A percentile compares a stretch with the other conserved stretches of the same genome.
phyloP scores from a whole-genome alignment of 64 coral and sea anemone genomes.

The Pachyseris speciosa region DNA sequence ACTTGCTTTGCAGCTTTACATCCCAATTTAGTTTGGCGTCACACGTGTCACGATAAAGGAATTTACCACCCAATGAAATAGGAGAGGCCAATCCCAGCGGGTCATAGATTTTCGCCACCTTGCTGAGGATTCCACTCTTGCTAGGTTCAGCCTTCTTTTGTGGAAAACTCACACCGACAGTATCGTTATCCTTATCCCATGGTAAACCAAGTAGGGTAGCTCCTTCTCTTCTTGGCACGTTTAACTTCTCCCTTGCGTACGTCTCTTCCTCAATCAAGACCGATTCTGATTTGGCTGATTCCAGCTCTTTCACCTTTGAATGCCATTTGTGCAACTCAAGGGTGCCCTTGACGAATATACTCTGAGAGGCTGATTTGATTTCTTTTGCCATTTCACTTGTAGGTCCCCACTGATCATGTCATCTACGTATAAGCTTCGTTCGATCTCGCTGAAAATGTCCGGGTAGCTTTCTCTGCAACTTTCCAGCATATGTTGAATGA shows the following conservation, averaged over 20 bases:
- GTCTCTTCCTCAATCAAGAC: too few species aligned
- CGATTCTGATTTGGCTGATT: too few species aligned
- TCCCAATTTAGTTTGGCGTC: conserved; percentile 6
- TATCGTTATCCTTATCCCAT: conserved; percentile 38
- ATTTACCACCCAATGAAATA: too few species aligned
- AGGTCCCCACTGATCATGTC: conserved; percentile 39
- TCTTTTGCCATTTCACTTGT: conserved; percentile 29
- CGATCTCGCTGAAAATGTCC: conserved; percentile 9
- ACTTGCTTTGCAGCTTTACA: neutral
- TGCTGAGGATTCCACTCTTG: conserved; percentile 44
- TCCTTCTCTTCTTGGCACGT: conserved; percentile 11
- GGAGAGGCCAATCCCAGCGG: conserved; percentile 19
- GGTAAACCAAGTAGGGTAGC: too few species aligned
- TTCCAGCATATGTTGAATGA: neutral
- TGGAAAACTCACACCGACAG: conserved; percentile 21
- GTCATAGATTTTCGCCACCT: conserved; percentile 46
- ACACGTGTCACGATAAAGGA: conserved; percentile 27
- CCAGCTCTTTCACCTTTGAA: too few species aligned
- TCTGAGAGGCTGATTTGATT: conserved; percentile 35
- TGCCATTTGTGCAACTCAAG: conserved; percentile 54
- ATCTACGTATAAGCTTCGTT: conserved; percentile 47
- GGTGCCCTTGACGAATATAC: conserved; percentile 17
- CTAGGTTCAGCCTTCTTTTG: conserved; percentile 8
- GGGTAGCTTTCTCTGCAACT: neutral
- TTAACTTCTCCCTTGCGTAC: too few species aligned